Base-by-base conservation (phyloP, 2,797 vertebrate species). In the Diplodus puntazzo region DNA sequence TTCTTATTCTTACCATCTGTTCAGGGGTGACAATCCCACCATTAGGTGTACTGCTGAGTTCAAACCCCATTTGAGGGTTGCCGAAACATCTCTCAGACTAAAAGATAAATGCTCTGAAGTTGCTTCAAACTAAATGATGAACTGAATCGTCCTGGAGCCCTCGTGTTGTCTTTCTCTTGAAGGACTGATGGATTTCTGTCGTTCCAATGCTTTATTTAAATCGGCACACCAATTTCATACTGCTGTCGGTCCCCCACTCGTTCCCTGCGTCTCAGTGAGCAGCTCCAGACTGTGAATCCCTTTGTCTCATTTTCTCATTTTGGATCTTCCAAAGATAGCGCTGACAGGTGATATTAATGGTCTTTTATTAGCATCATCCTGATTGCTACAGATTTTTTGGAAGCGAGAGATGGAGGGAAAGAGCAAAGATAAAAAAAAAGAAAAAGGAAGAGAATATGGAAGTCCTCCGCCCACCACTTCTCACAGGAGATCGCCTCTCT, bases 321-420 rank as follows among this genome's bases (percentile, higher is more conserved):
- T 90, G 87, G 92, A 88, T 87, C 86, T 94, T 95, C 93, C 90
- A 93, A 94, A 95, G 92, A 95, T 94, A 95, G 92, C 82, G 48
- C 90, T 94, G 93, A 94, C 94, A 95, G 92, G 91, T 94, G 87
- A 93, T 91, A 94, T 95, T 94, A 95, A 95, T 94, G 90, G 87
- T 83, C 87, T 94, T 95, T 95, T 95, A 94, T 95, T 94, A 95
- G 88, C 86, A 90, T 92, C 82, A 20, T 84, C 84, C 90, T 91
- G 88, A 94, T 95, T 93, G 89, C 92, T 81, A 73, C 90, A 93
- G 92, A 88, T 88, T 94, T 94, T 91, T 92, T 91, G 86, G 91
- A 90, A 89, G 87, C 21, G 58, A 76, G 66, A 90, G 83, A 90
- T 64, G 83, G 83, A 88, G 65, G 73, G 73, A 86, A 83, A 70